Evolutionary conservation across 2,113 vertebrate species (phyloP).

Genomic region (Hemibagrus wyckioides): DNA sequence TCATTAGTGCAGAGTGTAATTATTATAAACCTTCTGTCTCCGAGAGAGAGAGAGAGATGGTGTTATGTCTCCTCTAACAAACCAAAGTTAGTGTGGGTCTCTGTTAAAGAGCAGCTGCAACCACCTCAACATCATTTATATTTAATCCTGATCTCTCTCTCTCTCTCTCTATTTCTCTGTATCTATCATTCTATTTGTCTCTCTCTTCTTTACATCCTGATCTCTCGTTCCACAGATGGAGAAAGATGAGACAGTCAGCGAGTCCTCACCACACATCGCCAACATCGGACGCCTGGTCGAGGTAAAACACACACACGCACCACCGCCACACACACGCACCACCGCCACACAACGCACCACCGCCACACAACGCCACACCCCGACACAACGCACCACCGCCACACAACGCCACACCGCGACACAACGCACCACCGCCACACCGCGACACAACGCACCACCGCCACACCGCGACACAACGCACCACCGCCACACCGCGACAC

Average conservation of each 20-base stretch:
- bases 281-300: constrained; percentile 97
- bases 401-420: too few species aligned
- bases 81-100: neutral
- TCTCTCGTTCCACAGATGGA: constrained; percentile 81
- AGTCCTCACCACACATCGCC: constrained; percentile 95
- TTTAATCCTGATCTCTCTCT: neutral
- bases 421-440: too few species aligned
- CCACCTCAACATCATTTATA: neutral
- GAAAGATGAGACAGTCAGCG: constrained; percentile 94
- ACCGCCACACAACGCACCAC: too few species aligned
- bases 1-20: neutral
- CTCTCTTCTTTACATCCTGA: neutral
- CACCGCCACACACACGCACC: neutral
- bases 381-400: too few species aligned
- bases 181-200: neutral
- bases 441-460: too few species aligned
- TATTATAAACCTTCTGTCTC: neutral
- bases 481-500: too few species aligned
- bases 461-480: too few species aligned
- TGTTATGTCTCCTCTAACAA: neutral
- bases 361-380: too few species aligned
- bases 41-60: neutral
- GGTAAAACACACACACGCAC: constrained; percentile 69
- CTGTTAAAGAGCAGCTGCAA: neutral
- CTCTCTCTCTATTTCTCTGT: neutral